These are phyloP conservation scores for Corythornis madagascariensis DNA, from an alignment of 2,113 vertebrate genomes.

Conservation along the genomic window DNA sequence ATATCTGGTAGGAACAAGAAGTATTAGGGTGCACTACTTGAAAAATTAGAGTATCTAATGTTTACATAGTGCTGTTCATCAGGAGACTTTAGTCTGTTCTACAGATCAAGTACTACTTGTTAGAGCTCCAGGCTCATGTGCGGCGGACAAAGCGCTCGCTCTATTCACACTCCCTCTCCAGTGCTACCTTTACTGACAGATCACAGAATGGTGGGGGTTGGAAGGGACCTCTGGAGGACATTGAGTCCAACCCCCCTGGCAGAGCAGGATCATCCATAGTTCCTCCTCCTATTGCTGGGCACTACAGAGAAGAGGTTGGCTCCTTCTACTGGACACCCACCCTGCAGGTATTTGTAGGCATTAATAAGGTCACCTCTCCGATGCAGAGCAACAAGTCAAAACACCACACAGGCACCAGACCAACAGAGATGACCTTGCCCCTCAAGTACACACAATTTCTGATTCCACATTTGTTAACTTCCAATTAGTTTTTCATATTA, in stretches of 20 bases:
- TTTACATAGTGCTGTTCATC: neutral
- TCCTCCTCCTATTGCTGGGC: no score
- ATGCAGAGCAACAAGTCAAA: neutral
- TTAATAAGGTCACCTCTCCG: no score
- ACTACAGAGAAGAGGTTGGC: no score
- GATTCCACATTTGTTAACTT: neutral
- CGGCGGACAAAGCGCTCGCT: neutral
- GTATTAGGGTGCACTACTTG: neutral
- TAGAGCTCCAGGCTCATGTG: neutral
- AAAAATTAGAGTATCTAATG: neutral
- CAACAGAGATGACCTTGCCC: neutral
- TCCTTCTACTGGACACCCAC: no score
- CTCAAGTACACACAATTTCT: neutral
- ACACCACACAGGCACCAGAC: neutral
- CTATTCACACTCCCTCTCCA: neutral
- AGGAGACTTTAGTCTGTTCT: neutral
- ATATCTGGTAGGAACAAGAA: conserved; percentile 34
- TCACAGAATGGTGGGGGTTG: no score
- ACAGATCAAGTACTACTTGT: neutral
- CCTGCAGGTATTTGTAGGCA: no score
- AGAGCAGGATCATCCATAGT: no score
- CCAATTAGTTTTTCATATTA: neutral
- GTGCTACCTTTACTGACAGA: neutral
- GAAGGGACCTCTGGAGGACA: neutral
- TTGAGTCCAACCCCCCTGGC: no score